Evolutionary conservation across 2,113 vertebrate genomes (phyloP).

Genomic region (Petroica traversi): DNA sequence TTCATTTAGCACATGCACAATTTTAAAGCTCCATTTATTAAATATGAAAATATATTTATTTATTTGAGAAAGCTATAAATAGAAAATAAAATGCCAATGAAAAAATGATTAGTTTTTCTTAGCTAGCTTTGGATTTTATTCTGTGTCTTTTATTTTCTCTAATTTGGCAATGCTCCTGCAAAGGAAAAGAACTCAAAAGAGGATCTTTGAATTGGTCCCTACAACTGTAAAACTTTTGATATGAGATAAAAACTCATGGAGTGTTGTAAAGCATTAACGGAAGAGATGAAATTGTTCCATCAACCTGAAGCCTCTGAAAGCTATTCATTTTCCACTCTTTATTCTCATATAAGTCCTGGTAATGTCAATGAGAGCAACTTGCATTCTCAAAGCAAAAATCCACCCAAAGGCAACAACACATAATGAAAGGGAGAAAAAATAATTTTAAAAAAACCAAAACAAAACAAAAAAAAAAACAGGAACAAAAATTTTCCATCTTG

Average conservation of each 20-base stretch:
- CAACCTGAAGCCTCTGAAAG: constrained; percentile 12
- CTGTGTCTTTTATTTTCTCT: neutral
- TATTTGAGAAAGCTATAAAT: neutral
- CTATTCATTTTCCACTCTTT: constrained; percentile 35
- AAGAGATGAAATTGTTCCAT: constrained; percentile 39
- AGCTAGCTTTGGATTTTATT: neutral
- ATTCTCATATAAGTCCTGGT: neutral
- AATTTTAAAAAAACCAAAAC: neutral
- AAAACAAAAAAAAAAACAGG: neutral
- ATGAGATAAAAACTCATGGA: constrained; percentile 57
- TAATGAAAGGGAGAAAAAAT: neutral
- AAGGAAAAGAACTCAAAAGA: neutral
- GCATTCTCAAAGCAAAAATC: constrained; percentile 6
- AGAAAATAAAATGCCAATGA: neutral
- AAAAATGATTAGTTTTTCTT: neutral
- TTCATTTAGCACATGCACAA: neutral
- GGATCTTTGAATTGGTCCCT: neutral
- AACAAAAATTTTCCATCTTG: neutral
- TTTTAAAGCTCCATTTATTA: neutral
- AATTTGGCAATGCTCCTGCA: neutral
- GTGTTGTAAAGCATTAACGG: constrained; percentile 55
- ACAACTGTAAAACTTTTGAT: constrained; percentile 60
- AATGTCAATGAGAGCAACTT: neutral
- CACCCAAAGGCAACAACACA: constrained; percentile 34
- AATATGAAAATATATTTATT: neutral